Evolutionary conservation across 2,888 invertebrate species (phyloP), one percentile per base, ranked within the genome.

Genomic region (Entomobrya proxima): DNA sequence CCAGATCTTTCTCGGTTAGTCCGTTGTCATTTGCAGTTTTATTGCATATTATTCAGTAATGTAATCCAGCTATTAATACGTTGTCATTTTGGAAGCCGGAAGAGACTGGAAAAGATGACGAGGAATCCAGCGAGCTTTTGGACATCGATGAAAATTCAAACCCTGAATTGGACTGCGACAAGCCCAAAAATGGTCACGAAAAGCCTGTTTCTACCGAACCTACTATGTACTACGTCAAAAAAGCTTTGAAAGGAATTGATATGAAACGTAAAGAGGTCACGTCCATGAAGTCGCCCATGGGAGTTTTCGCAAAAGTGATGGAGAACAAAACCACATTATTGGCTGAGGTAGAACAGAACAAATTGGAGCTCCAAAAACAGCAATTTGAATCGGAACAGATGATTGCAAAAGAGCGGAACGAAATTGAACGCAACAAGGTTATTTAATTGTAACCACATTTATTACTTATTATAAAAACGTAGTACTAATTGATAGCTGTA

Each of bases 231-330:
- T n/a, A 58, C 18, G 58, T 58, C 27, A 27, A 13, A 13, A 6
- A 58, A 30, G 30, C 58, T 4, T 13, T 58, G 9, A 7, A 5
- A 13, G 58, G 58, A 7, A 58, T 58, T 15, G 15, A 58, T 27
- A 9, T 58, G 13, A 52, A 52, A 52, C 3, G 21, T 18, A 6
- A 15, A 13, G 52, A 52, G 2, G 21, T 7, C 1, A 5, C 15
- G 24, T 58, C 58, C 15, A 58, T 15, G 2, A 58, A 58, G 13
- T 47, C 76, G 1, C 76, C 76, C 7, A 58, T 77, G 58, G 76
- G 76, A 35, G 15, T 77, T 15, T 77, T 77, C n/a, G 32, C 76
- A 1, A 58, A 24, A 58, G 58, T 77, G n/a, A 77, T 77, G 76
- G 47, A 15, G 9, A 58, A 55, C 2, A 77, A 77, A 58, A 55